Base-by-base conservation (phyloP, 2,797 vertebrate species). In the Eutrigla gurnardus region DNA sequence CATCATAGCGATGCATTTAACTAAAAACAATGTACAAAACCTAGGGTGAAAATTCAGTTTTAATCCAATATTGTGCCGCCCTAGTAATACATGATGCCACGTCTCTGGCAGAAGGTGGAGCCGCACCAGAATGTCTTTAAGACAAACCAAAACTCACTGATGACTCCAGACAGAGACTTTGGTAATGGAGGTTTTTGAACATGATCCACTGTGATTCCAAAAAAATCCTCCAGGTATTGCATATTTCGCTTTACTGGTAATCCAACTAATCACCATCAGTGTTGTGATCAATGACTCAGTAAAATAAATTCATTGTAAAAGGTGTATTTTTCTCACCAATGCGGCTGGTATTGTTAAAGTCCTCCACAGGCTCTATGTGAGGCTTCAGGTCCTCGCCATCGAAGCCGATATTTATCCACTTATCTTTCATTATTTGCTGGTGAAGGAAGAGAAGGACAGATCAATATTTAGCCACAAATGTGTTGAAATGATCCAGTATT, bases 341-440 rank as follows among this genome's bases (percentile, higher is more conserved):
- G 61, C 97, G 95, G 18, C 89, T 93, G 72, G 94, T 86, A 4
- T 98, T 97, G 1, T 93, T 95, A 0, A 95, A 94, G 84, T 98
- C 96, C 76, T 96, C 96, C 39, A 89, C 93, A 0, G 97, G 97
- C 74, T 98, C 96, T 0, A 86, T 74, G 77, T 97, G 97, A 3
- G 97, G 97, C 78, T 96, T 96, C 72, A 98, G 83, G 55, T 97
- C 97, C 0, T 97, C 95, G 0, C 93, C 88, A 3, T 98, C 97
- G 1, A 93, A 95, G 46, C 97, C 97, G 0, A 96, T 91, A 75
- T 98, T 98, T 67, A 98, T 96, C 97, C 97, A 98, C 12, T 97
- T 98, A 89, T 99, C 97, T 89, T 96, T 97, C 97, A 99, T 98
- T 89, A 99, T 98, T 98, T 98, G 97, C 97, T 98, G 78, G 37